A percentile compares a stretch with the other conserved stretches of the same genome.
phyloP scores from a whole-genome alignment of 2,888 invertebrate genomes.

The Tenthredo mesomela region DNA sequence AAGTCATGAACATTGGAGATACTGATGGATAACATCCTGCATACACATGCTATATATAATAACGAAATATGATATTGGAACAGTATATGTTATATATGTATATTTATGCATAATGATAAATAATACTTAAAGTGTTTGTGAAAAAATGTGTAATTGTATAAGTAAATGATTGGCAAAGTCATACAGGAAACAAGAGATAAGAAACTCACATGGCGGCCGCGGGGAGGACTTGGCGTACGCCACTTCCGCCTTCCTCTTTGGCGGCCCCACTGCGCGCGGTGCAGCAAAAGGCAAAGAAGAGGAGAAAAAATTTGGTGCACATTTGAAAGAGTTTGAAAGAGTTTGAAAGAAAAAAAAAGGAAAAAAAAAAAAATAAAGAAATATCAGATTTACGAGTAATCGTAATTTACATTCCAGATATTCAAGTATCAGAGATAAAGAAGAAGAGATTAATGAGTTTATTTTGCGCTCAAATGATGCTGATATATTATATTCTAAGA shows the following conservation, averaged over 20 bases:
- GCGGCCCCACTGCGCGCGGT: conserved; percentile 53
- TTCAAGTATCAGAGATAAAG: not conserved
- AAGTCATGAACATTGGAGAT: not conserved
- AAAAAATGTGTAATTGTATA: conserved; percentile 1
- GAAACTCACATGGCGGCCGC: conserved; percentile 51
- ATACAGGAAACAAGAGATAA: conserved; percentile 39
- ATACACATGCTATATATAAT: not conserved
- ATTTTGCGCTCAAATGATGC: not conserved
- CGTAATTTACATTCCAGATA: not conserved
- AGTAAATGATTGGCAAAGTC: conserved; percentile 7
- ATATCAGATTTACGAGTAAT: conserved; percentile 5
- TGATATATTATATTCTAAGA: not conserved
- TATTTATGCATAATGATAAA: not conserved
- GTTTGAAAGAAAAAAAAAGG: not conserved
- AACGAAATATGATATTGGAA: not conserved
- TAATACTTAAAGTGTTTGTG: not conserved
- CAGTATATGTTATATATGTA: not conserved
- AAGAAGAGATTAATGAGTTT: not conserved
- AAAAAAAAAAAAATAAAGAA: not conserved
- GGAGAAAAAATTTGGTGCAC: conserved; percentile 34
- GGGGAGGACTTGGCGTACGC: conserved; percentile 48
- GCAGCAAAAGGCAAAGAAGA: conserved; percentile 47
- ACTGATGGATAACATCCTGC: not conserved
- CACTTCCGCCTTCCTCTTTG: conserved; percentile 48
- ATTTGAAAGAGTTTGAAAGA: not conserved